Evolutionary conservation across 2,888 invertebrate genomes (phyloP).

Genomic region (Ennomos fuscantarius): DNA sequence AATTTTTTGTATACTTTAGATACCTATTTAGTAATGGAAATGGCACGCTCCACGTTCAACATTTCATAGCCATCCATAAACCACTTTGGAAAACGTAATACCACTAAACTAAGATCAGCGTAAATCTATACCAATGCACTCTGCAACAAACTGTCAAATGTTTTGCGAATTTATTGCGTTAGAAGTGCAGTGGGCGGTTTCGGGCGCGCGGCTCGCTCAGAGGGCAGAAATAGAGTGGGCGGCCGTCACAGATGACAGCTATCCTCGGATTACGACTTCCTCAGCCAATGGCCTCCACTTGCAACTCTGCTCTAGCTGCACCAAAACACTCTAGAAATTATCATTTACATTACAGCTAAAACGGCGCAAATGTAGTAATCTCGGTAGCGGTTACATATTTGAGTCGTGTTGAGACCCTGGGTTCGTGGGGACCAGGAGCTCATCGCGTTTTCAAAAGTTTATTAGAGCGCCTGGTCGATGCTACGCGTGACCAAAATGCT

Average conservation of each 20-base stretch:
- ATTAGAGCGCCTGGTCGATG: too few relatives aligned
- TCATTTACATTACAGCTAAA: conserved; percentile 3
- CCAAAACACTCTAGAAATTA: conserved; percentile 21
- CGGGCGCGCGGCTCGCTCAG: conserved; percentile 49
- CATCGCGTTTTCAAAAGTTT: too few relatives aligned
- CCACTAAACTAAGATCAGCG: conserved; percentile 26
- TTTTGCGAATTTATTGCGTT: conserved; percentile 61
- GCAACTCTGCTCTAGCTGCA: conserved; percentile 26
- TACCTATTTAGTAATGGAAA: neutral
- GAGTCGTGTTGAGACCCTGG: too few relatives aligned
- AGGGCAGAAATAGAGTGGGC: conserved; percentile 83
- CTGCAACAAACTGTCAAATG: conserved; percentile 62
- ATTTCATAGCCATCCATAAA: conserved; percentile 22
- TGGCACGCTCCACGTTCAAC: conserved; percentile 2
- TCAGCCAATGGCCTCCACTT: conserved; percentile 78
- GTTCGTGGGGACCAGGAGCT: too few relatives aligned
- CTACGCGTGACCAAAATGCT: too few relatives aligned
- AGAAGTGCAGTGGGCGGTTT: conserved; percentile 58
- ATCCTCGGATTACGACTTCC: conserved; percentile 82
- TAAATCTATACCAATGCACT: conserved; percentile 47
- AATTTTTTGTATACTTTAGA: too few relatives aligned
- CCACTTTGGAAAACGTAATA: conserved; percentile 20
- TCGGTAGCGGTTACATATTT: too few relatives aligned
- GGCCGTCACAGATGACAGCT: conserved; percentile 80
- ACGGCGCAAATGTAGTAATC: too few relatives aligned